A percentile compares a stretch with the other conserved stretches of the same genome.
Evolutionary conservation across 2,797 vertebrate genomes (phyloP).

Genomic region (Pseudomugil gertrudae): DNA sequence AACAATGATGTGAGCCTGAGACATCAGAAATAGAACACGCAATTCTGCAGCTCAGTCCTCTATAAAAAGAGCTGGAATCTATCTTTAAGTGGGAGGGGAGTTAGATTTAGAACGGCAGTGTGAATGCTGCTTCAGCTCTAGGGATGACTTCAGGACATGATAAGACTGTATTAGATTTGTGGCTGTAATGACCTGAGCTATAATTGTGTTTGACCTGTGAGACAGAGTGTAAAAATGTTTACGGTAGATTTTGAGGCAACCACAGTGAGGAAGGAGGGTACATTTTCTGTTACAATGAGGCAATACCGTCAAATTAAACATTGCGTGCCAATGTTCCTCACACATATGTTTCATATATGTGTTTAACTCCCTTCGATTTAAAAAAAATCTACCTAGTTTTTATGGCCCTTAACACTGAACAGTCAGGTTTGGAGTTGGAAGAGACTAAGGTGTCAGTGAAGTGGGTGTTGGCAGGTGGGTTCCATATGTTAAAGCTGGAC

Average conservation of each 20-base stretch:
- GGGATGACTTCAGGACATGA: constrained; percentile 55
- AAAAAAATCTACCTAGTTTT: constrained; percentile 24
- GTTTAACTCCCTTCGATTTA: constrained; percentile 14
- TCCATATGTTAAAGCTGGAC: constrained; percentile 68
- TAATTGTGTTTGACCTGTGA: constrained; percentile 21
- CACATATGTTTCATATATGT: constrained; percentile 30
- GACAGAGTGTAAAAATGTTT: constrained; percentile 27
- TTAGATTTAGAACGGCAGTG: constrained; percentile 57
- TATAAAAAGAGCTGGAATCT: constrained; percentile 67
- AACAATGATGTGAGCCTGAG: constrained; percentile 79
- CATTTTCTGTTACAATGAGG: constrained; percentile 33
- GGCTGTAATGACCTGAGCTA: constrained; percentile 48
- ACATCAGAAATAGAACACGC: constrained; percentile 78
- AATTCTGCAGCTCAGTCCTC: constrained; percentile 64
- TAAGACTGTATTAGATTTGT: constrained; percentile 46
- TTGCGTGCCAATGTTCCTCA: constrained; percentile 21
- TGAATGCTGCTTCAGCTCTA: constrained; percentile 53
- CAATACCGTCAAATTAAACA: constrained; percentile 25
- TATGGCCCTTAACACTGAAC: constrained; percentile 34
- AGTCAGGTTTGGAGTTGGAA: constrained; percentile 48
- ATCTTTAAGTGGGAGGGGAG: constrained; percentile 65
- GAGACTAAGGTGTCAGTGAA: constrained; percentile 46
- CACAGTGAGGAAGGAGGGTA: constrained; percentile 3
- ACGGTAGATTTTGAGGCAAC: constrained; percentile 27
- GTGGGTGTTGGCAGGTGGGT: constrained; percentile 62